Conservation (phyloP, 2,797 vertebrate genomes). For the Holocentrus rufus region DNA sequence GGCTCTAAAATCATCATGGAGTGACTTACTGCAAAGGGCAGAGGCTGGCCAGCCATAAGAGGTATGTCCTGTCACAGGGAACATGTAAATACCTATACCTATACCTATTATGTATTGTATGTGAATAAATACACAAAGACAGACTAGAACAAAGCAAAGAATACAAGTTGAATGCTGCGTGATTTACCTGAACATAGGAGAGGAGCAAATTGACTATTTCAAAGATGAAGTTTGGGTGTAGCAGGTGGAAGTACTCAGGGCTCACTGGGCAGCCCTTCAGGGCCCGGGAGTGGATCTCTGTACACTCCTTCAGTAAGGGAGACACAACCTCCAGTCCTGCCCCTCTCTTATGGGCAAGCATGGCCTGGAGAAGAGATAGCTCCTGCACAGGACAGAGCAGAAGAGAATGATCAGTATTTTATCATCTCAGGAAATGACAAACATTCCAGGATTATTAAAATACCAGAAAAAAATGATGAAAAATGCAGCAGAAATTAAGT, state of each 20-base stretch:
- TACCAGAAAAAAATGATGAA: neutral
- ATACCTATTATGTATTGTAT: neutral
- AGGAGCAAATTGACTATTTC: conserved; percentile 78
- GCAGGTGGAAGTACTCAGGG: conserved; percentile 78
- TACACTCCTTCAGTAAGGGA: conserved; percentile 63
- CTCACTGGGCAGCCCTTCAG: conserved; percentile 75
- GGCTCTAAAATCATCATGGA: conserved; percentile 75
- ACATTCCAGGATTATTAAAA: neutral
- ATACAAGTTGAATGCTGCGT: neutral
- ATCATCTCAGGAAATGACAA: neutral
- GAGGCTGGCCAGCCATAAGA: conserved; percentile 67
- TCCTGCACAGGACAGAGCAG: conserved; percentile 59
- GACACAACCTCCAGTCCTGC: conserved; percentile 59
- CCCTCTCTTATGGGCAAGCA: conserved; percentile 69
- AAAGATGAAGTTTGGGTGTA: conserved; percentile 79
- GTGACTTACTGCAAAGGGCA: conserved; percentile 79
- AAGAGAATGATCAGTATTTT: neutral
- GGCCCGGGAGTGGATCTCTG: conserved; percentile 75
- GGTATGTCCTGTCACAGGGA: conserved; percentile 7
- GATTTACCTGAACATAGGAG: conserved; percentile 66
- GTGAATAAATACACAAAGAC: too few species aligned
- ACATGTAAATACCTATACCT: neutral
- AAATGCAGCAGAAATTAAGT: too few species aligned
- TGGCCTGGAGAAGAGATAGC: conserved; percentile 77
- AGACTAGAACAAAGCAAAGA: too few species aligned